A percentile compares a stretch with the other conserved stretches of the same genome.
phyloP scores from a whole-genome alignment of 1,140 invertebrate genomes.

The Diabrotica virgifera region DNA sequence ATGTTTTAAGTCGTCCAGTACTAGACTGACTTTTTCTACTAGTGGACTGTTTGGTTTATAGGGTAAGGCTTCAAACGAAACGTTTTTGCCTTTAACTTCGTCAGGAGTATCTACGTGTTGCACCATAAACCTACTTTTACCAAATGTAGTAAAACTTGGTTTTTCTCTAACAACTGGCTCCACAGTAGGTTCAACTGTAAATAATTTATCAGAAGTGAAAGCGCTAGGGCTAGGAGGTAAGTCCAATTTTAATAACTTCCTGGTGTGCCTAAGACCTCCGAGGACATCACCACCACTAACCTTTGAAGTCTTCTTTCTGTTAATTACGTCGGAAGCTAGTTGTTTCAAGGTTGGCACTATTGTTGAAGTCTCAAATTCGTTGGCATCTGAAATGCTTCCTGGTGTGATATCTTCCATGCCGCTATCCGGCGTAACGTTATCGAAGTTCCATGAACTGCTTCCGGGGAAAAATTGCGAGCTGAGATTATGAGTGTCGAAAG shows the following conservation, averaged over 20 bases:
- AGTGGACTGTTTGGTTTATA: conserved; percentile 35
- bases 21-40: not conserved
- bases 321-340: conserved; percentile 37
- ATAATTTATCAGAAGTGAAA: conserved; percentile 40
- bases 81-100: conserved; percentile 36
- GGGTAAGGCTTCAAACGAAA: conserved; percentile 47
- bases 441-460: conserved; percentile 34
- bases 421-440: conserved; percentile 55
- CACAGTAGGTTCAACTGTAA: conserved; percentile 32
- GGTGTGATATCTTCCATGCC: conserved; percentile 58
- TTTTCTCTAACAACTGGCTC: conserved; percentile 40
- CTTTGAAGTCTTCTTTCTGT: conserved; percentile 27
- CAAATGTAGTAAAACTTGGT: conserved; percentile 47
- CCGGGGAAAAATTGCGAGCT: conserved; percentile 73
- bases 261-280: conserved; percentile 70
- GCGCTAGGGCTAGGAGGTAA: conserved; percentile 55
- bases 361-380: conserved; percentile 23
- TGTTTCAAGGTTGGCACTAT: conserved; percentile 36
- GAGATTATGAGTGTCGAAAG: conserved; percentile 61
- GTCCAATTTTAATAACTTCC: conserved; percentile 69
- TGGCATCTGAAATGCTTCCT: conserved; percentile 45
- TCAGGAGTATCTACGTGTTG: conserved; percentile 47
- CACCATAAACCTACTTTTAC: conserved; percentile 46
- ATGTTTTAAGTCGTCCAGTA: conserved; percentile 1
- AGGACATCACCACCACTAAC: conserved; percentile 41